phyloP scores from a whole-genome alignment of 2,888 invertebrate genomes.

The Mesochorus sp. region DNA sequence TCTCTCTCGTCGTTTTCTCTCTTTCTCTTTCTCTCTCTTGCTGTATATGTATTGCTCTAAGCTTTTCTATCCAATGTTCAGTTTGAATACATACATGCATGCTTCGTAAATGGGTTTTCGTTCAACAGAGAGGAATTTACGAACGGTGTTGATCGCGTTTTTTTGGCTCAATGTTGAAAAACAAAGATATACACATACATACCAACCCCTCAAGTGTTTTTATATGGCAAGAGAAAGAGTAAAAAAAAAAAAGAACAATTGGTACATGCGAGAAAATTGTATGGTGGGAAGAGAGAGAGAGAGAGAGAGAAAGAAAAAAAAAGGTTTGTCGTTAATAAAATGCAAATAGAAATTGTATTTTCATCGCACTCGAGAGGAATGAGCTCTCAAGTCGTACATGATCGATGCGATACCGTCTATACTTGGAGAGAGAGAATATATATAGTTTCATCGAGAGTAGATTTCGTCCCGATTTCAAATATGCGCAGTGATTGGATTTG shows the following conservation, averaged over 20 bases:
- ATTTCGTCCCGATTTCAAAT: too few species aligned
- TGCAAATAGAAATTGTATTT: neutral
- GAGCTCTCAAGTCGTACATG: too few species aligned
- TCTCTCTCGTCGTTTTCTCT: too few species aligned
- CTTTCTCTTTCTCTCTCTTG: too few species aligned
- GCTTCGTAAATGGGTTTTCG: neutral
- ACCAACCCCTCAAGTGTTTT: neutral
- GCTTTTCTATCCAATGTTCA: neutral
- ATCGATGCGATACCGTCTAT: too few species aligned
- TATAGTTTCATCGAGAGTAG: too few species aligned
- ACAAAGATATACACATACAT: neutral
- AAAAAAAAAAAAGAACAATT: neutral
- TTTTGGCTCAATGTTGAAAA: neutral
- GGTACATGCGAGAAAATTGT: too few species aligned
- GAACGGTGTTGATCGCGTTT: neutral
- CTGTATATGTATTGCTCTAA: neutral
- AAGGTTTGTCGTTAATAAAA: neutral
- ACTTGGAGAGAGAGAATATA: too few species aligned
- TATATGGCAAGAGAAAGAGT: neutral
- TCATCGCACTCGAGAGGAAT: too few species aligned
- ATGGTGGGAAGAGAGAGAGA: too few species aligned
- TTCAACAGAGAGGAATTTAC: constrained; percentile 1
- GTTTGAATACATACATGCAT: neutral
- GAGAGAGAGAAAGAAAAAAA: too few species aligned
- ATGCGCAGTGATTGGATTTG: too few species aligned